Base-by-base conservation (phyloP, 2,113 vertebrate species). In the Spermophilus dauricus region DNA sequence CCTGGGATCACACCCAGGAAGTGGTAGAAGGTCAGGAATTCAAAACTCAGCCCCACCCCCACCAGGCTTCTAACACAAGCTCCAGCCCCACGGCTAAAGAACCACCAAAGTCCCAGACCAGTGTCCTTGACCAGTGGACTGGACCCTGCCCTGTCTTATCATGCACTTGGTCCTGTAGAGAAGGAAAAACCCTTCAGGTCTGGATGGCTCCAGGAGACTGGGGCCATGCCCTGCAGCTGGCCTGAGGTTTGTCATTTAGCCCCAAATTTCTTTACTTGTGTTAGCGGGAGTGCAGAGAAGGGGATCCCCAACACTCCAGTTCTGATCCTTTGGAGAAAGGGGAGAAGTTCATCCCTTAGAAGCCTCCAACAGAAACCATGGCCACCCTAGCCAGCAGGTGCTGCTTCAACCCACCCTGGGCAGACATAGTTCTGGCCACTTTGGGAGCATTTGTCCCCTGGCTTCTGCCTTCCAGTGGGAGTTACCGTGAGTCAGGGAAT, bases 71-170 rank as follows among this genome's bases (percentile, higher is more conserved):
- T 73, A 48, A n/a, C 8, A 34, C 69, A 86, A 69, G 58, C 51
- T 53, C 70, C 34, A 18, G 11, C 10, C 39, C 34, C 84, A 0
- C 7, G 20, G 28, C 87, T 45, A 9, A 73, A 76, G 12, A 51
- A 39, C 28, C 11, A 0, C n/a, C n/a, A 0, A 28, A 10, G 17
- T 0, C 39, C 12, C 0, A 39, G 26, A 1, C 28, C 53, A 45
- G 18, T 6, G 1, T 72, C 51, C 67, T 16, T 24, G 61, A 63
- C 61, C 61, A 1, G 24, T 26, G 42, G 42, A 45, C 42, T 45
- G 42, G 42, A 45, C 42, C 42, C 42, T 45, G 61, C 24, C 61
- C 61, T 22, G 4, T 7, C 39, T 39, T 9, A 0, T 17, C 9
- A 1, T 18, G 26, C 1, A 37, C 18, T 28, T 1, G 2, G 22